phyloP scores from a whole-genome alignment of 2,888 invertebrate genomes.

The Nemurella pictetii region DNA sequence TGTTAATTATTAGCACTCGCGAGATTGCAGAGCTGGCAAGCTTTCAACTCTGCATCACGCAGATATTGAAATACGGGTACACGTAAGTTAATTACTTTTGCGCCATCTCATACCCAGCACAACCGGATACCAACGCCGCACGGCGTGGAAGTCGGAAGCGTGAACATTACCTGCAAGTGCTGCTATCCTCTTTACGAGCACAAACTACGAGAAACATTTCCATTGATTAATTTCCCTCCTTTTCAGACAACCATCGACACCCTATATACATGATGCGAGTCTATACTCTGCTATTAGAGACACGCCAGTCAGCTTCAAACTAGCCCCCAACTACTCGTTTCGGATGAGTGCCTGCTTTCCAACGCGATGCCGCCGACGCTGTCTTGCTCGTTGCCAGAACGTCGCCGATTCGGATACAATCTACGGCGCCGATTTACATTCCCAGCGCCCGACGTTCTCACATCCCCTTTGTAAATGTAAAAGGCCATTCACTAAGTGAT shows the following conservation, averaged over 20 bases:
- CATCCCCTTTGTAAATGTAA: background rate
- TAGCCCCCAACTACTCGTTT: background rate
- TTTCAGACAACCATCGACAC: background rate
- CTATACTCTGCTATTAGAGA: background rate
- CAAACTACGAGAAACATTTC: background rate
- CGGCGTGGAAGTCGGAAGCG: background rate
- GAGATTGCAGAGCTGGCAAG: background rate
- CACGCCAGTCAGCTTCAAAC: background rate
- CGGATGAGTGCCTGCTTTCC: background rate
- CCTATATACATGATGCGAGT: background rate
- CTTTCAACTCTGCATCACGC: background rate
- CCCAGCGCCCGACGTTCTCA: background rate
- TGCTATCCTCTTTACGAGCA: background rate
- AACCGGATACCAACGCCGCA: background rate
- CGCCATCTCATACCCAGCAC: background rate
- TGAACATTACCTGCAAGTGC: background rate
- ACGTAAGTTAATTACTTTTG: background rate
- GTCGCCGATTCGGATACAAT: too few species aligned
- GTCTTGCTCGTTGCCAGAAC: background rate
- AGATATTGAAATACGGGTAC: background rate
- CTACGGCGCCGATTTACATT: background rate
- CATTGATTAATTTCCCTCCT: background rate
- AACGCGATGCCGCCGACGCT: background rate
- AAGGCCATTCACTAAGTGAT: constrained; percentile 7
- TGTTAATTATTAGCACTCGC: background rate